These are phyloP conservation scores for Pseudolycoriella hygida DNA, from an alignment of 2,888 invertebrate genomes.

Conservation along the genomic window DNA sequence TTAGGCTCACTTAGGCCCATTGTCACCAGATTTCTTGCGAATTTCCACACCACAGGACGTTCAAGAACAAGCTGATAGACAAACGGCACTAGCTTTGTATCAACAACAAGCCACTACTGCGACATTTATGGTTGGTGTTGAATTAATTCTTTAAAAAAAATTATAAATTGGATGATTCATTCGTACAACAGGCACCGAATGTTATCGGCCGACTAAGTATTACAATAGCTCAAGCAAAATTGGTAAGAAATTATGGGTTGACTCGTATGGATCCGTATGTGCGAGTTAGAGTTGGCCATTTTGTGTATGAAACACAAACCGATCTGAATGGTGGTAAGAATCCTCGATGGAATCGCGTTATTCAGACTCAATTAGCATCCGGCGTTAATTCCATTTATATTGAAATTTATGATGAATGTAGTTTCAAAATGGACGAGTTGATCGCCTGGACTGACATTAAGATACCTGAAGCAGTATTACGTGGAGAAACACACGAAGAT, in stretches of 20 bases:
- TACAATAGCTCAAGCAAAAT: constrained; percentile 76
- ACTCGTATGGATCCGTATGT: constrained; percentile 95
- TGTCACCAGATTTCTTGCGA: constrained; percentile 20
- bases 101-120: constrained; percentile 14
- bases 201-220: constrained; percentile 55
- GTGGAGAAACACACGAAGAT: constrained; percentile 84
- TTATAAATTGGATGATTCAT: too few species aligned
- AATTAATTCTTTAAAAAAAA: neutral
- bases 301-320: constrained; percentile 90
- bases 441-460: constrained; percentile 86
- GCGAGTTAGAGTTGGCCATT: constrained; percentile 78
- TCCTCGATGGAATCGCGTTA: constrained; percentile 90
- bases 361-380: constrained; percentile 57
- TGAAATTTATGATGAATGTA: constrained; percentile 94
- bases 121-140: neutral
- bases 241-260: constrained; percentile 87
- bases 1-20: constrained; percentile 17
- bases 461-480: constrained; percentile 67
- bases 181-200: constrained; percentile 17
- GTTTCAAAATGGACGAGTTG: constrained; percentile 89
- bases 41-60: constrained; percentile 16
- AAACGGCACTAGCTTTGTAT: constrained; percentile 19
- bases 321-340: constrained; percentile 88
- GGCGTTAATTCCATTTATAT: constrained; percentile 78
- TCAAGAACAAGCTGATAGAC: constrained; percentile 18